Base-by-base conservation (phyloP, 2,113 vertebrate species). In the Rhinolophus sinicus region DNA sequence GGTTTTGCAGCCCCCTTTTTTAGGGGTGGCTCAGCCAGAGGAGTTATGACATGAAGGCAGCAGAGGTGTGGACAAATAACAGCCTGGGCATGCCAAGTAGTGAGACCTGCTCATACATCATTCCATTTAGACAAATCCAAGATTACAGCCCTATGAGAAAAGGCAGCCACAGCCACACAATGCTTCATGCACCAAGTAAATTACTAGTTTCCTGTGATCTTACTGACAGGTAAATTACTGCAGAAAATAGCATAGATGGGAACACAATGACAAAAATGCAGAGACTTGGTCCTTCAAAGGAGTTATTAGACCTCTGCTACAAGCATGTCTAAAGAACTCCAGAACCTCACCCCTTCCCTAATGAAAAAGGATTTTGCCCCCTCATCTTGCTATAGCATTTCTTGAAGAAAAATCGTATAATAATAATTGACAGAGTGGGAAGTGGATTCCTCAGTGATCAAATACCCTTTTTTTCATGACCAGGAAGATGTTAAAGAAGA, bases 171-270 rank as follows among this genome's bases (percentile, higher is more conserved):
- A 78, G 97, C 93, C 92, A 93, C 85, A 97, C 94, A 94, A 96
- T 95, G 93, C 96, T 97, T 95, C 95, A 95, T 95, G 96, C 91
- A 84, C 84, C 87, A 81, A 97, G 96, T 95, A 98, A 98, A 98
- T 98, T 98, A 93, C 98, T 97, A 89, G 97, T 96, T 98, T 98
- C 96, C 96, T 93, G 90, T 97, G 97, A 98, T 98, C 98, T 95
- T 97, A 97, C 88, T 98, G 98, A 98, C 98, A 98, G 97, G 98
- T 97, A 98, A 98, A 98, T 98, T 98, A 97, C 96, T 56, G 90
- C 86, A 97, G 93, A 98, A 98, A 98, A 97, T 96, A 94, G 86
- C 92, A 96, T 93, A 95, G 97, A 97, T 96, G 95, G 58, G 88
- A 98, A 97, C 90, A 96, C 96, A 97, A 93, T 97, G 96, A 96